Evolutionary conservation across 2,113 vertebrate species (phyloP).

Genomic region (Notiomystis cincta): DNA sequence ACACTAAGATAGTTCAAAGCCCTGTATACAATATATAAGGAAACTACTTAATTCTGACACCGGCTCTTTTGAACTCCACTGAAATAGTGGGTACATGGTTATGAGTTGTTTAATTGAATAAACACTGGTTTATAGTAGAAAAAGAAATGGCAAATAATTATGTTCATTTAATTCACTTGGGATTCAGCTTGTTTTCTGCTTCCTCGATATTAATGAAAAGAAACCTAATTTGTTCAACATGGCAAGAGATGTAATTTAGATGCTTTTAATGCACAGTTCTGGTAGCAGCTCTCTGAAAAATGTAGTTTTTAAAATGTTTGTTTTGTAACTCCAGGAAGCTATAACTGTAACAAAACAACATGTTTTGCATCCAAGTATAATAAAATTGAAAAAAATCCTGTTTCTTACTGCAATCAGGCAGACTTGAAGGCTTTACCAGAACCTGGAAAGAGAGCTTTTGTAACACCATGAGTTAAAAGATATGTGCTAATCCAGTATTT

Average conservation of each 20-base stretch:
- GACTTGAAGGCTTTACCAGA: neutral
- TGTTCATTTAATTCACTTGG: slow-evolving; percentile 51
- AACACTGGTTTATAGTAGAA: slow-evolving; percentile 48
- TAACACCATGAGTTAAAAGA: neutral
- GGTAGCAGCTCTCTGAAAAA: slow-evolving; percentile 57
- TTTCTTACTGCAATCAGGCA: neutral
- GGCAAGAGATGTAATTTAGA: slow-evolving; percentile 73
- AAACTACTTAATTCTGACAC: neutral
- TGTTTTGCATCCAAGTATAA: neutral
- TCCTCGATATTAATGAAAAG: slow-evolving; percentile 75
- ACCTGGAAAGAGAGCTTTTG: neutral
- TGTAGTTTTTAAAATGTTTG: slow-evolving; percentile 60
- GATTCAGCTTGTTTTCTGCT: slow-evolving; percentile 72
- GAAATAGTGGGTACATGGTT: neutral
- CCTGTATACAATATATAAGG: neutral
- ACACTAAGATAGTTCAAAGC: neutral
- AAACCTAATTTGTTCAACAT: slow-evolving; percentile 77
- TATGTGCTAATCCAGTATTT: accelerated
- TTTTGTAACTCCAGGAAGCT: slow-evolving; percentile 52
- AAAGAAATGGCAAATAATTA: slow-evolving; percentile 63
- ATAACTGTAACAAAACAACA: slow-evolving; percentile 35
- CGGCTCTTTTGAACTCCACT: neutral
- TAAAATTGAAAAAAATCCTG: neutral
- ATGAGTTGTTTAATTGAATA: slow-evolving; percentile 63
- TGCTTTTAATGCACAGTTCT: slow-evolving; percentile 65